Conservation (phyloP, 2,113 vertebrate species). For the Myanophis thanlyinensis region DNA sequence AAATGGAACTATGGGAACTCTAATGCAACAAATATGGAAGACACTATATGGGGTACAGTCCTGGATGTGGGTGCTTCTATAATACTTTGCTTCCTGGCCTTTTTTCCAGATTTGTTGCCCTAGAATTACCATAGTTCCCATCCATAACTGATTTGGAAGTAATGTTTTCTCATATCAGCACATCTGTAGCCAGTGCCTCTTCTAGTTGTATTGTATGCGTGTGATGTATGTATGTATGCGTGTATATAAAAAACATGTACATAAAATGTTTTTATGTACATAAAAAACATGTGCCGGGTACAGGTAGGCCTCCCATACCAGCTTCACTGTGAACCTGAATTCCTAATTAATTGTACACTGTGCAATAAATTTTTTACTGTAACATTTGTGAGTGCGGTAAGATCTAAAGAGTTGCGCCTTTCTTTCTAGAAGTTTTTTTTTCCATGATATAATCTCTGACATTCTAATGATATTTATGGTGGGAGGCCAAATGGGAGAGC, state of each 20-base stretch:
- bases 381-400: not conserved
- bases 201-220: not conserved
- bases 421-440: constrained; percentile 5
- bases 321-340: not conserved
- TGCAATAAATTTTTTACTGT: not conserved
- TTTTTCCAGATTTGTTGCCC: not conserved
- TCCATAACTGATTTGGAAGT: not conserved
- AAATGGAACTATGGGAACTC: not conserved
- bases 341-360: not conserved
- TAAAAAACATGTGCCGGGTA: not conserved
- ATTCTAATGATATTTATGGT: not conserved
- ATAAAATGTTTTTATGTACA: no score
- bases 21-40: not conserved
- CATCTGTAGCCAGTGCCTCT: not conserved
- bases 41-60: not conserved
- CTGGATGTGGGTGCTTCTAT: not conserved
- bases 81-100: not conserved
- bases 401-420: not conserved
- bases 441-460: constrained; percentile 15
- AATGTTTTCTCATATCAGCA: not conserved
- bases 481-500: not conserved
- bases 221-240: not conserved
- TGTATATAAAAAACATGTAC: not conserved
- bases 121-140: not conserved
- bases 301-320: not conserved